Base-by-base conservation (phyloP, 2,113 vertebrate genomes). In the Nyctibius bracteatus region DNA sequence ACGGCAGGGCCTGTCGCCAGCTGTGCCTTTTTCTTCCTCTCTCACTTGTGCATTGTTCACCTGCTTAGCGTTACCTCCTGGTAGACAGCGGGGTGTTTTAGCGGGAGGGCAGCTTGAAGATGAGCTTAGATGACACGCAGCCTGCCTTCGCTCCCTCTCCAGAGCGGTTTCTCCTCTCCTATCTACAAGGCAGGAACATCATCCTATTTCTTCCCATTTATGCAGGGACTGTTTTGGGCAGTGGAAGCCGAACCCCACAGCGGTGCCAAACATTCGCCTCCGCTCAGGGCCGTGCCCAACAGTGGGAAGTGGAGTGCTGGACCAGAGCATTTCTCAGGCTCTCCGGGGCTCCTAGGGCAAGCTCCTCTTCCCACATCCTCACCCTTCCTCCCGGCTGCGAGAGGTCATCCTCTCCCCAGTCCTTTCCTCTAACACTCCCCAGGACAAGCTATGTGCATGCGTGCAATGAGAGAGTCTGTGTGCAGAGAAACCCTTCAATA, bases 1-100 rank as follows among this genome's bases (percentile, higher is more conserved):
- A 1, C 9, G 24, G 35, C 41, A 23, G 30, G 28, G 13, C 8
- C 30, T 1, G 2, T 6, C 22, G 2, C 4, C 20, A 11, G 28
- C 67, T 12, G 22, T 9, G 30, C 8, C n/a, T 18, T 35, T 31
- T 39, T 22, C 14, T 17, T 24, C 19, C 28, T 37, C n/a, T 15
- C 54, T 46, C 41, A 22, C 3, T 4, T 18, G n/a, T 6, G 23
- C 17, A 0, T 31, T 8, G 39, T 30, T 80, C 37, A 55, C 39
- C 47, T 43, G 47, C 41, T 22, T 12, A 24, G 14, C 6, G 5
- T 20, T 9, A 14, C 41, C 44, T n/a, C 12, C 74, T 15, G 43
- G 39, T 6, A 20, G 22, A 8, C 73, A 4, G 68, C 14, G 3
- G 21, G 43, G 25, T 46, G 43, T 28, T 49, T 6, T 9, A 23